A percentile compares a stretch with the other conserved stretches of the same genome.
These are phyloP conservation scores for Epistrophella euchroma DNA, from an alignment of 2,888 invertebrate genomes.

Conservation along the genomic window DNA sequence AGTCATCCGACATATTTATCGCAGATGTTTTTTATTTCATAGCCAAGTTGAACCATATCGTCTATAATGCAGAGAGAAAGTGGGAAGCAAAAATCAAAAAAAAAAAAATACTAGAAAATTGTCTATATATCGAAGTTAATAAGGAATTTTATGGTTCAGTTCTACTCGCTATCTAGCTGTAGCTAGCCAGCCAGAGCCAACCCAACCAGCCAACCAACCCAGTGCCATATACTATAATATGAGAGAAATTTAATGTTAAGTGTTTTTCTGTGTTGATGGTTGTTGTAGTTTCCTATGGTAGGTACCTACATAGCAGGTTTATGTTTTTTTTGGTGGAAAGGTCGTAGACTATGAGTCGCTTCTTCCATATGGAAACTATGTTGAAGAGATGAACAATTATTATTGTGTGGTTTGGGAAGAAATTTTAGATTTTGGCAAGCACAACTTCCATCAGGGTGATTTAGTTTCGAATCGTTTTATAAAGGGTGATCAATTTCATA, in stretches of 20 bases:
- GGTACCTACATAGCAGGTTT: no score
- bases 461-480: slow-evolving; percentile 44
- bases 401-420: slow-evolving; percentile 30
- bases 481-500: slow-evolving; percentile 47
- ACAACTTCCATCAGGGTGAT: slow-evolving; percentile 26
- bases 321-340: slow-evolving; percentile 48
- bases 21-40: slow-evolving; percentile 68
- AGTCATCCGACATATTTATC: slow-evolving; percentile 71
- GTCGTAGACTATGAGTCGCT: slow-evolving; percentile 69
- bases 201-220: background rate
- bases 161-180: background rate
- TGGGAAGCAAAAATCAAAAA: slow-evolving; percentile 37
- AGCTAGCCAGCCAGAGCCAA: background rate
- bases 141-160: slow-evolving; percentile 58
- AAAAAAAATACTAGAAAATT: slow-evolving; percentile 41
- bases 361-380: slow-evolving; percentile 67
- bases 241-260: slow-evolving; percentile 18
- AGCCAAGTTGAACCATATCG: background rate
- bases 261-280: slow-evolving; percentile 19
- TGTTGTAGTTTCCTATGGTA: background rate
- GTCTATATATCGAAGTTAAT: slow-evolving; percentile 70
- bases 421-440: slow-evolving; percentile 43
- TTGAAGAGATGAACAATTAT: slow-evolving; percentile 9
- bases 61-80: slow-evolving; percentile 37
- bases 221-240: slow-evolving; percentile 5